Evolutionary conservation across 2,888 invertebrate species (phyloP).

Genomic region (Boloria selene): DNA sequence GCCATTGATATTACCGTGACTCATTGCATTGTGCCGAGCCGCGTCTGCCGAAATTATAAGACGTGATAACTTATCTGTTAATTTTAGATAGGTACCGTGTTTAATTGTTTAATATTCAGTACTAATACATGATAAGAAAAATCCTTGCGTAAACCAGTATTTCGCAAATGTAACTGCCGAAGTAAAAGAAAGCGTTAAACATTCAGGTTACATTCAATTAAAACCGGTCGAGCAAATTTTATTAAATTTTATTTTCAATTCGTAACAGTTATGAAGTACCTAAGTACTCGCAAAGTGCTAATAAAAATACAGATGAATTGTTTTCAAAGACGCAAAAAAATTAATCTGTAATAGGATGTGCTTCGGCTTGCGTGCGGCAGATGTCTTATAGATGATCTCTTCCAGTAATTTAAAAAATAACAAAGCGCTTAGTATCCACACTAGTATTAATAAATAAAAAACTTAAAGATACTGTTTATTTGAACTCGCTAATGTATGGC

Average conservation of each 20-base stretch:
- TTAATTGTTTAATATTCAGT: constrained; percentile 1
- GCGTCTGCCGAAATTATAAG: constrained; percentile 38
- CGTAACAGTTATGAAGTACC: too few relatives aligned
- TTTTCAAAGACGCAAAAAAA: background rate
- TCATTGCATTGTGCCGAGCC: constrained; percentile 38
- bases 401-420: constrained; percentile 18
- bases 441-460: too few relatives aligned
- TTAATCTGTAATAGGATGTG: constrained; percentile 14
- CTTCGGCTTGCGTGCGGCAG: constrained; percentile 7
- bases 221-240: too few relatives aligned
- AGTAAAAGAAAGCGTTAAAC: too few relatives aligned
- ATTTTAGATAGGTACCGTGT: constrained; percentile 3
- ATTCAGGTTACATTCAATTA: too few relatives aligned
- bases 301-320: background rate
- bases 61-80: constrained; percentile 17
- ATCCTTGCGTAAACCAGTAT: too few relatives aligned
- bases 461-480: too few relatives aligned
- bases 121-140: too few relatives aligned
- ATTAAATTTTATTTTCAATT: too few relatives aligned
- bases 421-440: background rate
- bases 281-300: too few relatives aligned
- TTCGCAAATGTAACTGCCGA: too few relatives aligned
- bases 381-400: constrained; percentile 10
- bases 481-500: too few relatives aligned
- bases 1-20: constrained; percentile 44